A percentile compares a stretch with the other conserved stretches of the same genome.
phyloP scores from a whole-genome alignment of 2,888 invertebrate species.

The Sinopyrophorus schimmeli region DNA sequence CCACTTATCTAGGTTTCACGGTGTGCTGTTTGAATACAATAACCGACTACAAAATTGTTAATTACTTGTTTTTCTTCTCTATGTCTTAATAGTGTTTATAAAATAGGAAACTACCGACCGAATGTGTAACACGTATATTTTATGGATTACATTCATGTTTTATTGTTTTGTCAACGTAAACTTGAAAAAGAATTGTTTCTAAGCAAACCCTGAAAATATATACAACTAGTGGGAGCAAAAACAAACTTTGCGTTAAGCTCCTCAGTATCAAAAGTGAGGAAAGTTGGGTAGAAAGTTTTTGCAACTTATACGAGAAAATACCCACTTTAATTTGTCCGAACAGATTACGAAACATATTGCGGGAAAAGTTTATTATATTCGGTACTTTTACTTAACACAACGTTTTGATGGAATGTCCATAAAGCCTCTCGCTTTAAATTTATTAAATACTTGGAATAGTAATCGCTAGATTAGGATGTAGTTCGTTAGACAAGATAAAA shows the following conservation, averaged over 20 bases:
- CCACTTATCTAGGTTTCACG: too few relatives aligned
- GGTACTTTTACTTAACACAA: slow-evolving; percentile 2
- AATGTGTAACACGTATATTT: too few relatives aligned
- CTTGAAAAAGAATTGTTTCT: slow-evolving; percentile 40
- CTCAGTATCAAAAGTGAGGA: slow-evolving; percentile 29
- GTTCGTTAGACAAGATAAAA: slow-evolving; percentile 20
- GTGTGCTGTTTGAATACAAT: too few relatives aligned
- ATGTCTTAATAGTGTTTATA: too few relatives aligned
- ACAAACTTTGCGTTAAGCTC: slow-evolving; percentile 34
- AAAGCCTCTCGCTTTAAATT: not conserved
- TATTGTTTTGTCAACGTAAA: too few relatives aligned
- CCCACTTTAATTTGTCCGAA: slow-evolving; percentile 28
- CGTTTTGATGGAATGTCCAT: not conserved
- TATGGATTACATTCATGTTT: too few relatives aligned
- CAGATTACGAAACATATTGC: slow-evolving; percentile 25
- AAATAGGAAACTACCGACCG: too few relatives aligned
- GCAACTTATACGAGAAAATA: slow-evolving; percentile 24
- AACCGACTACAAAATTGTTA: too few relatives aligned
- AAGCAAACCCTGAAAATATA: slow-evolving; percentile 34
- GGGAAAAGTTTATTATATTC: slow-evolving; percentile 10
- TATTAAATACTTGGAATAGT: slow-evolving; percentile 18
- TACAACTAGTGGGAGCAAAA: slow-evolving; percentile 33
- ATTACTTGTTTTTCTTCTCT: too few relatives aligned
- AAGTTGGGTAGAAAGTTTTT: slow-evolving; percentile 28
- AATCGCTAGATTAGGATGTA: slow-evolving; percentile 16